phyloP scores from a whole-genome alignment of 2,113 vertebrate genomes.

The Onychostoma macrolepis region DNA sequence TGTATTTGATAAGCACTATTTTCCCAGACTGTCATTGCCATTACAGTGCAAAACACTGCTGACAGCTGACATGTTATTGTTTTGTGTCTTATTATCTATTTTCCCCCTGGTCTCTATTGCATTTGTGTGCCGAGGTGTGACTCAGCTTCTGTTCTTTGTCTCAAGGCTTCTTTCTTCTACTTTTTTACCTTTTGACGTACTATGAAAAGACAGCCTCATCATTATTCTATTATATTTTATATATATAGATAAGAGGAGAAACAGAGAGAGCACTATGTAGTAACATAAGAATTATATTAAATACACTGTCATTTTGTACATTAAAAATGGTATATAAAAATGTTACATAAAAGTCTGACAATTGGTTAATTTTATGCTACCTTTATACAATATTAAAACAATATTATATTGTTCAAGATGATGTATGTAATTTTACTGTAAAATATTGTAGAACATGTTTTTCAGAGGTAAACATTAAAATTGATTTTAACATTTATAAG shows the following conservation, averaged over 20 bases:
- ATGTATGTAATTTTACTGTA: neutral
- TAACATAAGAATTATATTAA: neutral
- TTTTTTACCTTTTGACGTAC: neutral
- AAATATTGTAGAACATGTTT: neutral
- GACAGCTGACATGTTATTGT: conserved; percentile 6
- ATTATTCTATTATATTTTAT: neutral
- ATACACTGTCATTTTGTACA: neutral
- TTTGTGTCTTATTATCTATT: neutral
- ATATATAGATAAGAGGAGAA: neutral
- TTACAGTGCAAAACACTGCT: conserved; percentile 8
- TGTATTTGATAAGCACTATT: neutral
- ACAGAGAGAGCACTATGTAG: neutral
- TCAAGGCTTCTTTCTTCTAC: conserved; percentile 17
- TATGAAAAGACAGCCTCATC: conserved; percentile 3
- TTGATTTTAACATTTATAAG: neutral
- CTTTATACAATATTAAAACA: neutral
- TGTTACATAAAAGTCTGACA: neutral
- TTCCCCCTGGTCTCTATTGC: neutral
- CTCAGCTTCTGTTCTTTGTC: conserved; percentile 15
- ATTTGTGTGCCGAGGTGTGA: conserved; percentile 25
- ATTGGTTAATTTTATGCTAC: neutral
- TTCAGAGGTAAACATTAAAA: neutral
- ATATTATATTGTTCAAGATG: neutral
- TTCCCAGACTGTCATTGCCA: neutral
- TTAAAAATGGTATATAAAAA: neutral